Evolutionary conservation across 2,113 vertebrate genomes (phyloP), one percentile per base, ranked within the genome.

Genomic region (Phylloscopus trochilus): DNA sequence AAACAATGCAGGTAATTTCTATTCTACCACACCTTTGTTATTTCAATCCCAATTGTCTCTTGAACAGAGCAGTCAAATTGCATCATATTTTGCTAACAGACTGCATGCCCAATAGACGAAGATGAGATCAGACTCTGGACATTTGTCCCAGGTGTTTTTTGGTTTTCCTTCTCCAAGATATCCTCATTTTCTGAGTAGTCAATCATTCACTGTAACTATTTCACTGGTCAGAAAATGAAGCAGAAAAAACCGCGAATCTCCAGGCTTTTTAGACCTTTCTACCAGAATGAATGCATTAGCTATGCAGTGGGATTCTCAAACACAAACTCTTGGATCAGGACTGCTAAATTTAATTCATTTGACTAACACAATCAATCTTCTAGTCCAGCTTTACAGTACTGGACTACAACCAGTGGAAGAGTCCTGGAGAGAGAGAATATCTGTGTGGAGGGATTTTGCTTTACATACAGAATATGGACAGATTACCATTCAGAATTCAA

Each of bases 21-120:
- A 83, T 35, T 87, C 56, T 43, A 83, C 85, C 91, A 94, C 95
- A 83, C 88, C 94, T 95, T 94, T 90, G 81, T 96, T 93, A 78
- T 95, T 93, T 53, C 46, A 91, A 64, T 74, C 53, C 49, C 31
- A 70, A 44, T 33, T 83, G 63, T 72, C 39, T 93, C 60, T 88
- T 74, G 51, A 91, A 92, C 7, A 89, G 83, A 95, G 49, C 33
- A 74, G 81, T 94, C 86, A 93, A 67, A 94, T 63, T 73, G n/a
- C 16, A 0, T 27, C 21, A 9, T 53, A 46, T 92, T 95, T 96
- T 94, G 90, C 72, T 97, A 94, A 60, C 59, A 59, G 35, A 47
- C 56, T 88, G 59, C 60, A 66, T 88, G n/a, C 28, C 35, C 30
- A 78, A 56, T 17, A 84, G 87, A 69, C 24, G 83, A 64, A 80